A percentile compares a stretch with the other conserved stretches of the same genome.
Conservation (phyloP, 1,140 invertebrate species). For the Cydia splendana region DNA sequence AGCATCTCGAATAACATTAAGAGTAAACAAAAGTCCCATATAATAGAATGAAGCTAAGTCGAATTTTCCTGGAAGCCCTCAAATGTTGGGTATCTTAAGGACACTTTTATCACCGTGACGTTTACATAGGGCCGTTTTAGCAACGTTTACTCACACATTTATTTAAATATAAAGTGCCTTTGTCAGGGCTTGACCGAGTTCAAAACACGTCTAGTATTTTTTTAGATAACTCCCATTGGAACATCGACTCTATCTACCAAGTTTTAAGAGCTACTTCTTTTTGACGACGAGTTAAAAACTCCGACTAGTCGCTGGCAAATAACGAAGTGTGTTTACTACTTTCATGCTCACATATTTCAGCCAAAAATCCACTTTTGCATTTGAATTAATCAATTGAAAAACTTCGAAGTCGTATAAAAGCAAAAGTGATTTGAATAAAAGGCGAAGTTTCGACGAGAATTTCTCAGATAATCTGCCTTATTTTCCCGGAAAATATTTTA, state of each 20-base stretch:
- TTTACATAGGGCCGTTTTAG: neutral
- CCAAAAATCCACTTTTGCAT: neutral
- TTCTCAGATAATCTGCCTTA: constrained; percentile 26
- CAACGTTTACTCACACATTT: constrained; percentile 18
- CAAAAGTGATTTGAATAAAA: constrained; percentile 31
- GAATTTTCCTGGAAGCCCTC: neutral
- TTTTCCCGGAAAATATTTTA: constrained; percentile 15
- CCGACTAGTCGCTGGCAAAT: neutral
- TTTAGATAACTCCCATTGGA: neutral
- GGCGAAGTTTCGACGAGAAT: constrained; percentile 1
- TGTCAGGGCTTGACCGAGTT: constrained; percentile 16
- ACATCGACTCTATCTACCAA: neutral
- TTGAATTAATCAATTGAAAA: constrained; percentile 27
- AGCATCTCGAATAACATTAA: too few relatives aligned
- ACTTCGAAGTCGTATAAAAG: constrained; percentile 16
- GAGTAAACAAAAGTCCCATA: too few relatives aligned
- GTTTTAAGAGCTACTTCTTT: neutral
- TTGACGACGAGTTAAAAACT: neutral
- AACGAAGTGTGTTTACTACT: constrained; percentile 24
- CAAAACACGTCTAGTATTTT: constrained; percentile 18
- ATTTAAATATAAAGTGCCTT: constrained; percentile 20
- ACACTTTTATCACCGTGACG: neutral
- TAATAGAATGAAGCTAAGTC: neutral
- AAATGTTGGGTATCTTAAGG: neutral
- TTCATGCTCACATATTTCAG: constrained; percentile 20